Conservation (phyloP, 2,888 invertebrate species). For the Holacanthella duospinosa region DNA sequence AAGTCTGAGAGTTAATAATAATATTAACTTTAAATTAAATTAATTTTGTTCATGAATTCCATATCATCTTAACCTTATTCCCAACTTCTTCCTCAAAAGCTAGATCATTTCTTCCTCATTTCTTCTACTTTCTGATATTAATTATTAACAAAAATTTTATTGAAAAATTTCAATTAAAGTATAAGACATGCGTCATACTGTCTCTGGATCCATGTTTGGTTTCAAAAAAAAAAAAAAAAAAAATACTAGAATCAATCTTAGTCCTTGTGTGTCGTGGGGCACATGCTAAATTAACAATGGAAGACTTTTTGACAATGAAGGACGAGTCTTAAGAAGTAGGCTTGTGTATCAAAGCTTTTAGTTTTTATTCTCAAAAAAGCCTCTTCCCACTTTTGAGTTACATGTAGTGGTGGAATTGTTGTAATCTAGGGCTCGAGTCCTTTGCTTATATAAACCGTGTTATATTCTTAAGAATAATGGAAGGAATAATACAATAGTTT, state of each 20-base stretch:
- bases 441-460: neutral
- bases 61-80: too few relatives aligned
- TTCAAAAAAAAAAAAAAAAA: conserved; percentile 2
- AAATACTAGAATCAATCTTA: conserved; percentile 1
- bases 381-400: neutral
- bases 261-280: neutral
- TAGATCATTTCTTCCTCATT: too few relatives aligned
- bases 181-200: too few relatives aligned
- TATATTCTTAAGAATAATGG: neutral
- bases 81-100: too few relatives aligned
- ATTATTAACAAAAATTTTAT: too few relatives aligned
- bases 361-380: neutral
- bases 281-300: neutral
- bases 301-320: neutral
- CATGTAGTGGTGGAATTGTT: neutral
- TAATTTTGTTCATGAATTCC: too few relatives aligned
- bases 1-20: too few relatives aligned
- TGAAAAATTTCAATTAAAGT: too few relatives aligned
- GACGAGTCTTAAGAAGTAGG: conserved; percentile 1
- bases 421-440: neutral
- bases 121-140: too few relatives aligned
- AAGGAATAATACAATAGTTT: neutral
- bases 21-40: too few relatives aligned
- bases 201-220: too few relatives aligned
- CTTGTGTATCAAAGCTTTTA: neutral